phyloP scores from a whole-genome alignment of 2,797 vertebrate species.

The Carcharodon carcharias region DNA sequence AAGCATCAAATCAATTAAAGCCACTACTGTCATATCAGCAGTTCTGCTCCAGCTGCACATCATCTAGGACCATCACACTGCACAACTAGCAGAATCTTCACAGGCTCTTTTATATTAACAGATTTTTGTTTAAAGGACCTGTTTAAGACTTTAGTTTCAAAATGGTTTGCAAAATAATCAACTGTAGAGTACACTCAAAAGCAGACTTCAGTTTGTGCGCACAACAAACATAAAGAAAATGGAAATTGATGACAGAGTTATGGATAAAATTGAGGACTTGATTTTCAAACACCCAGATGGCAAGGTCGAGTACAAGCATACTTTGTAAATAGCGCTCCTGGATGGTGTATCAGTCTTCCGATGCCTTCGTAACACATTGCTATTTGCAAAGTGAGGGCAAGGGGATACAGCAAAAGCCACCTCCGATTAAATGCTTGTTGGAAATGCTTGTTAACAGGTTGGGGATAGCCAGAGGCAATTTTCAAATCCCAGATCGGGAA shows the following conservation, averaged over 20 bases:
- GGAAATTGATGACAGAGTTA: background rate
- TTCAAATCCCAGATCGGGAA: background rate
- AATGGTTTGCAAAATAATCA: background rate
- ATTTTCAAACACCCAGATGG: too few species aligned
- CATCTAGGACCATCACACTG: background rate
- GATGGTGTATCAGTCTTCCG: too few species aligned
- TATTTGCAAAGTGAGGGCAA: too few species aligned
- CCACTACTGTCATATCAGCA: background rate
- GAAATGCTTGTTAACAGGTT: background rate
- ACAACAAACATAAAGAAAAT: background rate
- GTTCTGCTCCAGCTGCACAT: background rate
- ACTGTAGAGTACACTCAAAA: background rate
- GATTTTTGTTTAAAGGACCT: background rate
- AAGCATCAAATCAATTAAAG: slow-evolving; percentile 1
- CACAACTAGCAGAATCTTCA: background rate
- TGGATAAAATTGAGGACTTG: background rate
- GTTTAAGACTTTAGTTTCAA: background rate
- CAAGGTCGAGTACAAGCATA: too few species aligned
- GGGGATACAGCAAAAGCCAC: too few species aligned
- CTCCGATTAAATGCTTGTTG: background rate
- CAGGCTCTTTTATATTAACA: background rate
- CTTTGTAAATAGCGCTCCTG: too few species aligned
- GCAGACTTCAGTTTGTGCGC: background rate
- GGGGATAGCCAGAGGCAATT: background rate
- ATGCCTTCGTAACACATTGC: too few species aligned